These are phyloP conservation scores for Henricia sp. DNA, from an alignment of 53 echinoderm and acorn worm species.

Conservation along the genomic window DNA sequence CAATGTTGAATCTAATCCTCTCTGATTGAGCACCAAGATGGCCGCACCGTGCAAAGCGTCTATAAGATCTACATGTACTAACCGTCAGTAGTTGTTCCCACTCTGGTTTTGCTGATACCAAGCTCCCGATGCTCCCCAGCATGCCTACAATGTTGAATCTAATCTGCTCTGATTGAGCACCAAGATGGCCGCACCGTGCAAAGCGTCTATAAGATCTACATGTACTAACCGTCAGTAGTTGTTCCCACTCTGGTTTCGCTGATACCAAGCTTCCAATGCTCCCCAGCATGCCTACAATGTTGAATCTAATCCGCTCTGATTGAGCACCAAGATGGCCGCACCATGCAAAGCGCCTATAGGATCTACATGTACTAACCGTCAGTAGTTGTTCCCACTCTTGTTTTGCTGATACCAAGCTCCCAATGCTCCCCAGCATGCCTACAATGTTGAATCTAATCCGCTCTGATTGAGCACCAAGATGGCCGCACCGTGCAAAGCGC, in stretches of 20 bases:
- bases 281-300: constrained; percentile 76
- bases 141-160: constrained; percentile 45
- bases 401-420: constrained; percentile 81
- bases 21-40: no score
- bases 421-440: constrained; percentile 93
- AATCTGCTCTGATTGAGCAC: not conserved
- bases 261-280: constrained; percentile 92
- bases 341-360: no score
- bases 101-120: constrained; percentile 73
- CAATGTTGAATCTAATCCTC: not conserved
- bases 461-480: no score
- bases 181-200: no score
- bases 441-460: not conserved
- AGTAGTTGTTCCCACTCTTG: constrained; percentile 76
- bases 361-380: no score
- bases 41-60: no score
- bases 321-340: no score
- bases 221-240: constrained; percentile 86
- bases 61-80: no score
- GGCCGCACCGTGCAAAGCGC: no score
- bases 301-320: not conserved
- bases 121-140: constrained; percentile 94
- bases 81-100: constrained; percentile 84
- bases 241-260: constrained; percentile 70
- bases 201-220: no score